Conservation (phyloP, 1,140 invertebrate genomes). For the Drosophila nigromelanica region DNA sequence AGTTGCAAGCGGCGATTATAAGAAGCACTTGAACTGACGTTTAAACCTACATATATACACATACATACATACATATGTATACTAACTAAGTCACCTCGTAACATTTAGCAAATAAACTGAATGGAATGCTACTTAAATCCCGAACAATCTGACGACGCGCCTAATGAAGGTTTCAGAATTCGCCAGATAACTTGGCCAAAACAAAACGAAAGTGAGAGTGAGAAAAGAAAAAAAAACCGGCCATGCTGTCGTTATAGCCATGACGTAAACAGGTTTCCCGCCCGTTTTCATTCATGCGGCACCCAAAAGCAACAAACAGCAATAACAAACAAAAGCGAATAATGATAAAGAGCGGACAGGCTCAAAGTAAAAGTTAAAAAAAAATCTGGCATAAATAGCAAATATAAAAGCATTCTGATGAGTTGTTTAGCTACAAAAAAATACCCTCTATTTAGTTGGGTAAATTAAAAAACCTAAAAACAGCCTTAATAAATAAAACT, state of each 20-base stretch:
- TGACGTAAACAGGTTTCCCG: conserved; percentile 74
- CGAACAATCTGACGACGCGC: conserved; percentile 28
- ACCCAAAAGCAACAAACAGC: conserved; percentile 37
- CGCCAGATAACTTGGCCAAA: conserved; percentile 36
- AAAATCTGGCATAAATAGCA: conserved; percentile 7
- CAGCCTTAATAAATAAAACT: too few species aligned
- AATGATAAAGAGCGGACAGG: conserved; percentile 67
- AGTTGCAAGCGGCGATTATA: conserved; percentile 42
- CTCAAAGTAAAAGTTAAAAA: conserved; percentile 17
- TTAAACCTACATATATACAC: not conserved
- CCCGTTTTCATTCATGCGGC: conserved; percentile 58
- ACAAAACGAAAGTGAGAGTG: conserved; percentile 68
- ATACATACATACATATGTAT: not conserved
- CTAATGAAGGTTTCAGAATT: conserved; percentile 75
- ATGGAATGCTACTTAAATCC: conserved; percentile 21
- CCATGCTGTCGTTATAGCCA: conserved; percentile 61
- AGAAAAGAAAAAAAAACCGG: conserved; percentile 47
- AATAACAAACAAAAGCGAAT: conserved; percentile 71
- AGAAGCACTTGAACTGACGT: conserved; percentile 64
- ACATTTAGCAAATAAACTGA: conserved; percentile 13
- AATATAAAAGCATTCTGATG: not conserved
- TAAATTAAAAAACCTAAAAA: not conserved
- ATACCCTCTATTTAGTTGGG: conserved; percentile 4
- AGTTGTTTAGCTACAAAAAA: not conserved
- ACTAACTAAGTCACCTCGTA: conserved; percentile 17